Base-by-base conservation (phyloP, 1,140 invertebrate genomes). In the Drosophila subobscura region DNA sequence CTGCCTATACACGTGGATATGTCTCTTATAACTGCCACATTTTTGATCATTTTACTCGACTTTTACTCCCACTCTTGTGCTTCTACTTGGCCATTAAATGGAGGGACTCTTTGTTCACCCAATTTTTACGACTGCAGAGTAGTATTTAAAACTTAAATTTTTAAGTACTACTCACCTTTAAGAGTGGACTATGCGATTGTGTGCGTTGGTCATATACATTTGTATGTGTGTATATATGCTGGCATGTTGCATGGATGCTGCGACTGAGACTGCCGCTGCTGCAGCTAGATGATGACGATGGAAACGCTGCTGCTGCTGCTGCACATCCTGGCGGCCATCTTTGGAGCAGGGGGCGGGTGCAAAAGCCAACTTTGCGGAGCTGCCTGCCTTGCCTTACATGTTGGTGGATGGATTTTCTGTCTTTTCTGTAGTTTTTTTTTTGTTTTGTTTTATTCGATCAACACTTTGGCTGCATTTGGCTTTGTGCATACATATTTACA, bases 241-340 rank as follows among this genome's bases (percentile, higher is more conserved):
- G 73, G 25, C 47, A 42, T 37, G 57, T 53, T 51, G 40, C 55
- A 58, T 52, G 20, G 50, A 53, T 60, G 44, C 33, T 72, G 50
- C 29, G 52, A 50, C 47, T 46, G 25, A 5, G 25, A 27, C 33
- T 37, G 44, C 14, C 16, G 14, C 44, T 76, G 79, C 63, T 83
- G 75, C 55, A 61, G 47, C 71, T 74, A 73, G 68, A 64, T 66
- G 75, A 56, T 65, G 51, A 12, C 60, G 78, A 52, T 71, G 73
- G 53, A 40, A 64, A 41, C 54, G 68, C 23, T 42, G 55, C 37
- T 44, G 66, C 16, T 20, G 16, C 16, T 56, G 52, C 55, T 73
- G 70, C 49, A 64, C 83, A 78, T 86, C 81, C 81, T 86, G 83
- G 75, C 81, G 83, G 83, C 81, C 81, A 86, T 88, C 55, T 88